These are phyloP conservation scores for Drepanosiphum platanoidis DNA, from an alignment of 2,888 invertebrate species.

Conservation along the genomic window DNA sequence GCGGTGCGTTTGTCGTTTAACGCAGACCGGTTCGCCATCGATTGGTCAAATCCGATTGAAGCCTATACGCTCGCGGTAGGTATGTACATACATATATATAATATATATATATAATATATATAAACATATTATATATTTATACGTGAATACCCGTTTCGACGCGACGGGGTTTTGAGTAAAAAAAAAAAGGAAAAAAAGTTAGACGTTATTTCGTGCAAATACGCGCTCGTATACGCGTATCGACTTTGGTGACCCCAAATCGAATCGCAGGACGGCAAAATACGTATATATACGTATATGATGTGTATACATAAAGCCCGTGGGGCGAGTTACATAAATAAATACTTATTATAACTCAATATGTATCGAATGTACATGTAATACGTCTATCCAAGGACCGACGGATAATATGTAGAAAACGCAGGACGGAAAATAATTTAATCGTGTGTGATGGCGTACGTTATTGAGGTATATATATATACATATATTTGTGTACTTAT, in stretches of 20 bases:
- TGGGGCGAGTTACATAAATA: too few species aligned
- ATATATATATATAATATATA: background rate
- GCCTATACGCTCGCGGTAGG: conserved; percentile 20
- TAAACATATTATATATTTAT: background rate
- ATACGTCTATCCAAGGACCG: background rate
- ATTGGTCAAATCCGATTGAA: conserved; percentile 50
- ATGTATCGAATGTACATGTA: too few species aligned
- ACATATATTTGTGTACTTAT: background rate
- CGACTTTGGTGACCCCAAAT: conserved; percentile 23
- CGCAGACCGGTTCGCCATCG: conserved; percentile 49
- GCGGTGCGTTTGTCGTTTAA: conserved; percentile 49
- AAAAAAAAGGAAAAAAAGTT: background rate
- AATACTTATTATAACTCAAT: too few species aligned
- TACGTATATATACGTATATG: too few species aligned
- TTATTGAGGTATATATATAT: background rate
- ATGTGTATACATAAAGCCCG: too few species aligned
- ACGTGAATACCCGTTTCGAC: background rate
- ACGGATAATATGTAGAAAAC: background rate
- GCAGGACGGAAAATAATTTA: background rate
- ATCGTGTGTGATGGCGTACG: background rate
- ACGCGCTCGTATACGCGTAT: background rate
- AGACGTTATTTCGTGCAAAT: too few species aligned
- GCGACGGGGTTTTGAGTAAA: background rate
- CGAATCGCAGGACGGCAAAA: background rate
- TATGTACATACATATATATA: background rate